These are phyloP conservation scores for Akabosia matsudoensis DNA, from an alignment of 1,140 invertebrate species.

Conservation along the genomic window DNA sequence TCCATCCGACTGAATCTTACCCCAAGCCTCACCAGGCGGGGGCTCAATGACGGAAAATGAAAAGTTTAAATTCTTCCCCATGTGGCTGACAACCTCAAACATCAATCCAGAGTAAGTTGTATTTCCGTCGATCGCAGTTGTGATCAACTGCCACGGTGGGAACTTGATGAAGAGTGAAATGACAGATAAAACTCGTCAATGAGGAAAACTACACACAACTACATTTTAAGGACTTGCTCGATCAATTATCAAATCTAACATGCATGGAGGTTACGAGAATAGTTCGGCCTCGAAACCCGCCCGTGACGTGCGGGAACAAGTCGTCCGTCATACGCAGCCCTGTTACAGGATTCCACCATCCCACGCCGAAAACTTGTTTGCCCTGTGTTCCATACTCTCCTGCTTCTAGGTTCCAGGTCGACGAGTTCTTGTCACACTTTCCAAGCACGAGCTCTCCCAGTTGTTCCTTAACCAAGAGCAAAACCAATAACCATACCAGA, in stretches of 20 bases:
- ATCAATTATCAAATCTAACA: slow-evolving; percentile 40
- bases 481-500: too few species aligned
- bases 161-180: slow-evolving; percentile 65
- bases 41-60: slow-evolving; percentile 55
- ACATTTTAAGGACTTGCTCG: too few species aligned
- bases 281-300: slow-evolving; percentile 71
- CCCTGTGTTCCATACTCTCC: slow-evolving; percentile 63
- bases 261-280: slow-evolving; percentile 50
- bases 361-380: slow-evolving; percentile 61
- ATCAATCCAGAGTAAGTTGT: slow-evolving; percentile 65
- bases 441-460: slow-evolving; percentile 51
- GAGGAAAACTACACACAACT: too few species aligned
- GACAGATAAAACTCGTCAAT: too few species aligned
- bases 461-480: slow-evolving; percentile 17
- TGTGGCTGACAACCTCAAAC: slow-evolving; percentile 73
- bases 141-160: slow-evolving; percentile 77
- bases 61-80: slow-evolving; percentile 77
- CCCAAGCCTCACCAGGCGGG: slow-evolving; percentile 31
- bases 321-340: slow-evolving; percentile 65
- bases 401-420: slow-evolving; percentile 62
- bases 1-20: slow-evolving; percentile 34
- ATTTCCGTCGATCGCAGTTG: slow-evolving; percentile 56
- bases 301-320: slow-evolving; percentile 72
- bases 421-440: slow-evolving; percentile 61
- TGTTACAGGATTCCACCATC: slow-evolving; percentile 67